Evolutionary conservation across 2,797 vertebrate species (phyloP).

Genomic region (Cirrhinus mrigala): DNA sequence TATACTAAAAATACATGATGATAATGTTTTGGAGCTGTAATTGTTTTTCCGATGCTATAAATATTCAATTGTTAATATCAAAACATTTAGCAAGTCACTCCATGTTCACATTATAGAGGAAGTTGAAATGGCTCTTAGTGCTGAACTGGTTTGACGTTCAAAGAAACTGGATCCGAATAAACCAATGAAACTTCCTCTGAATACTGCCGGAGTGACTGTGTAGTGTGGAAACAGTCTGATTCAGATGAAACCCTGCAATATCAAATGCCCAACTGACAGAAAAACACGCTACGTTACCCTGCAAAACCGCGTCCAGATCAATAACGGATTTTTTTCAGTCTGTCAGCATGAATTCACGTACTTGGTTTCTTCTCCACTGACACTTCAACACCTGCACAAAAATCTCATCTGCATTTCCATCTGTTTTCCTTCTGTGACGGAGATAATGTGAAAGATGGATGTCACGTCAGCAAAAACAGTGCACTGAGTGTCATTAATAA

Average conservation of each 20-base stretch:
- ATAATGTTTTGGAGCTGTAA: not conserved
- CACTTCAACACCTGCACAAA: not conserved
- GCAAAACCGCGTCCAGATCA: not conserved
- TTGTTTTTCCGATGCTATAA: not conserved
- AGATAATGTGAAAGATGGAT: not conserved
- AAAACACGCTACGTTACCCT: not conserved
- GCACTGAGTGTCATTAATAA: not conserved
- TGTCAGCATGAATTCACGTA: not conserved
- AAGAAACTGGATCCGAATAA: not conserved
- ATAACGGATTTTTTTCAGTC: not conserved
- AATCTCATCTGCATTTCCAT: not conserved
- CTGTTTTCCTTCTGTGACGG: not conserved
- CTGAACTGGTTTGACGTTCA: not conserved
- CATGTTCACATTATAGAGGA: conserved; percentile 42
- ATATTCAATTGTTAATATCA: conserved; percentile 11
- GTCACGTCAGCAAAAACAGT: not conserved
- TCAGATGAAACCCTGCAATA: not conserved
- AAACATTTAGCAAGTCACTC: not conserved
- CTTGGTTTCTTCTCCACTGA: not conserved
- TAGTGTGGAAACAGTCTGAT: not conserved
- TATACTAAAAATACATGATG: not conserved
- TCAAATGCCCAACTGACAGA: not conserved
- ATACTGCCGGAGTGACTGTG: not conserved
- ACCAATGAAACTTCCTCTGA: not conserved
- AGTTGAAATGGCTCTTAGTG: conserved; percentile 11